These are phyloP conservation scores for Cephalopterus ornatus DNA, from an alignment of 2,113 vertebrate genomes.

Conservation along the genomic window DNA sequence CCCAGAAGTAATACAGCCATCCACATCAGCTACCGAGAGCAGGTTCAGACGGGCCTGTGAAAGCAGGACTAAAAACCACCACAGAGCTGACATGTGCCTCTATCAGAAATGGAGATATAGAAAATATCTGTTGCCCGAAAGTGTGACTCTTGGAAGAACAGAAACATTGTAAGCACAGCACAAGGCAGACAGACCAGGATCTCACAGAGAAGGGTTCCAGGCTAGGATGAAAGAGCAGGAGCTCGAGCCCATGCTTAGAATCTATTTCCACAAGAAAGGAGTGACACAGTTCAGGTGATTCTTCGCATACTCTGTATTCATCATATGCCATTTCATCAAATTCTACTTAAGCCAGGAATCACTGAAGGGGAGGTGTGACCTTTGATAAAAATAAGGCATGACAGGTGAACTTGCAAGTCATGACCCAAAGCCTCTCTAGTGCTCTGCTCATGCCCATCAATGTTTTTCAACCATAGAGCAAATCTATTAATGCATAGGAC, in stretches of 20 bases:
- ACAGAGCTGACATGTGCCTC: neutral
- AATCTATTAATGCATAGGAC: neutral
- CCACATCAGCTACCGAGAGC: neutral
- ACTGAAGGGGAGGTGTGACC: accelerated
- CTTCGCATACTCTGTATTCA: neutral
- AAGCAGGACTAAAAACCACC: neutral
- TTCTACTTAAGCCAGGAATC: neutral
- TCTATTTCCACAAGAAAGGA: neutral
- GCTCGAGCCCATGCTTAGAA: neutral
- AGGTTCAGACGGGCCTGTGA: neutral
- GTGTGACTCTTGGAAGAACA: neutral
- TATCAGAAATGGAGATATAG: neutral
- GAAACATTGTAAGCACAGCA: neutral
- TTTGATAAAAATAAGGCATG: neutral
- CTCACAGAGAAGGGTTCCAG: neutral
- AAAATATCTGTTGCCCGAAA: neutral
- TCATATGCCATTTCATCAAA: neutral
- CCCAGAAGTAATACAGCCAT: neutral
- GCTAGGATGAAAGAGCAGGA: neutral
- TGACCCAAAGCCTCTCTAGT: neutral
- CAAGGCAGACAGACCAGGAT: neutral
- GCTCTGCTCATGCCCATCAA: neutral
- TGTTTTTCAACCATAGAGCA: accelerated
- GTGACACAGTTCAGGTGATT: neutral
- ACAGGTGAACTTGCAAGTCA: neutral